Percentiles rank a stretch among this genome's conserved stretches.
These are phyloP conservation scores for Drosophila jambulina DNA, from an alignment of 1,140 invertebrate genomes.

Conservation along the genomic window DNA sequence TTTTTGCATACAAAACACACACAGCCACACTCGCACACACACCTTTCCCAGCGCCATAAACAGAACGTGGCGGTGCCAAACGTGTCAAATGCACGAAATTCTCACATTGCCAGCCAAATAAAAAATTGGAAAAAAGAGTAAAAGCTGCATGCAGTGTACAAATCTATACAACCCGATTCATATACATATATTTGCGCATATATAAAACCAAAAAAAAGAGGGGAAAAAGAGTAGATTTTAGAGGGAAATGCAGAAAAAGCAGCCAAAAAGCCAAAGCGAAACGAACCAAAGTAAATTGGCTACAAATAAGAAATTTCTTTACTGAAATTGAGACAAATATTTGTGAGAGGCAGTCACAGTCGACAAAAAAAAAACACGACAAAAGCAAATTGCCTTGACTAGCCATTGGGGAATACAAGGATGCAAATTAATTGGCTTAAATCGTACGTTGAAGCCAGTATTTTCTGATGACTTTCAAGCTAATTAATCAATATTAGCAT, in stretches of 20 bases:
- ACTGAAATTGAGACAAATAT: conserved; percentile 25
- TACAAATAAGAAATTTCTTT: conserved; percentile 24
- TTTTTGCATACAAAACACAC: conserved; percentile 27
- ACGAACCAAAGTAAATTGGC: conserved; percentile 48
- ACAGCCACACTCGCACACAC: conserved; percentile 2
- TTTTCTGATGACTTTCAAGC: background rate
- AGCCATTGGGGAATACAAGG: background rate
- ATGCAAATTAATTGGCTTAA: conserved; percentile 4
- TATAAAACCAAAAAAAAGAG: conserved; percentile 3
- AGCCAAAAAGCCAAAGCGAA: conserved; percentile 29
- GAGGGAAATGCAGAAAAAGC: conserved; percentile 10
- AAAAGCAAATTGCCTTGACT: conserved; percentile 1
- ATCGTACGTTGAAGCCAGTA: background rate
- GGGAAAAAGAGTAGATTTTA: background rate
- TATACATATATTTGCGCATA: conserved; percentile 22
- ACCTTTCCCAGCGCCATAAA: conserved; percentile 47
- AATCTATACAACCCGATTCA: conserved; percentile 14
- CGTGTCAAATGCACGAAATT: conserved; percentile 76
- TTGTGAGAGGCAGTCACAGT: conserved; percentile 8
- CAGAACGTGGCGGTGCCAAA: conserved; percentile 51
- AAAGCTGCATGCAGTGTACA: conserved; percentile 25
- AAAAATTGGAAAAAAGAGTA: conserved; percentile 13
- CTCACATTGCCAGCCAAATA: conserved; percentile 31
- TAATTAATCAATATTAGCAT: background rate
- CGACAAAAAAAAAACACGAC: background rate